A percentile compares a stretch with the other conserved stretches of the same genome.
Conservation (phyloP, 2,888 invertebrate species). For the Aleiodes testaceus region DNA sequence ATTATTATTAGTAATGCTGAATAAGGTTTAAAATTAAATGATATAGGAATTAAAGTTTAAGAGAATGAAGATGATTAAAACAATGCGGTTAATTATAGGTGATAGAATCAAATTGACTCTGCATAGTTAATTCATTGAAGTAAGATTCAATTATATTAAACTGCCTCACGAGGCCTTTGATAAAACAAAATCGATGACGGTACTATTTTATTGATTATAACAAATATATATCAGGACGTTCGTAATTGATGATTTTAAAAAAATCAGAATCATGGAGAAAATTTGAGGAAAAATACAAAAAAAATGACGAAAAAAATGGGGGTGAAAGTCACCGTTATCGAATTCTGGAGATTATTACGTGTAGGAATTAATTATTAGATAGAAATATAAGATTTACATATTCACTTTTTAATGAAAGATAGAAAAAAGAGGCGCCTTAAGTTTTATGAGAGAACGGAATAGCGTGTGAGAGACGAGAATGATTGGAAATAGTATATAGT, state of each 20-base stretch:
- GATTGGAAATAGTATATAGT: conserved; percentile 28
- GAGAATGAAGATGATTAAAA: conserved; percentile 35
- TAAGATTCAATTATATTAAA: conserved; percentile 46
- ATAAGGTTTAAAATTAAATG: conserved; percentile 38
- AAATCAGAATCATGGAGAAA: conserved; percentile 7
- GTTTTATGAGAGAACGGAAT: conserved; percentile 47
- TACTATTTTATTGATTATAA: conserved; percentile 21
- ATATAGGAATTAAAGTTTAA: conserved; percentile 37
- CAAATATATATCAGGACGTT: conserved; percentile 18
- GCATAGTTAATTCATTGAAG: conserved; percentile 29
- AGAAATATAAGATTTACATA: conserved; percentile 47
- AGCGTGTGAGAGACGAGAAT: conserved; percentile 45
- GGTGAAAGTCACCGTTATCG: conserved; percentile 58
- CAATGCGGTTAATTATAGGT: conserved; percentile 39
- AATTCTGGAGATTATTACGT: conserved; percentile 71
- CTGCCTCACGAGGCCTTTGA: conserved; percentile 72
- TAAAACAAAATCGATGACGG: conserved; percentile 60
- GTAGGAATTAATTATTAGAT: conserved; percentile 51
- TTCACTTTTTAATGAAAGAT: conserved; percentile 45
- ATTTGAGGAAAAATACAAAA: neutral
- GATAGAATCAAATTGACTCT: conserved; percentile 38
- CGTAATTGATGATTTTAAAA: neutral
- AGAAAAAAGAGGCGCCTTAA: conserved; percentile 44
- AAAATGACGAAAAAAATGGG: conserved; percentile 15
- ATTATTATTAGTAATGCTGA: conserved; percentile 42